Conservation (phyloP, 2,113 vertebrate species). For the Syngnathus floridae region DNA sequence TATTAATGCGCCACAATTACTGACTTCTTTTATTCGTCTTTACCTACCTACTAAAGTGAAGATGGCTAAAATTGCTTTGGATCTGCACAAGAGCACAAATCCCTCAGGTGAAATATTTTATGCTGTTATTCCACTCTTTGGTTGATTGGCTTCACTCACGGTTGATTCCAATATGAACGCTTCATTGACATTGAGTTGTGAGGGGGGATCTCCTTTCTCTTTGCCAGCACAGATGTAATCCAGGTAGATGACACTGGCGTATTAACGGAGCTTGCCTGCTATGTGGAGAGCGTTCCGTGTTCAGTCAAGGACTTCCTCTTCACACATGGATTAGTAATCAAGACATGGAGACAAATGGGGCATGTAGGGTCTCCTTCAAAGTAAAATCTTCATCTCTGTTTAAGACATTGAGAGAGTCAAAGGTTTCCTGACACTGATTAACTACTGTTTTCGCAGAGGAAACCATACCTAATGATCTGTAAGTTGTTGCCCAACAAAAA, state of each 20-base stretch:
- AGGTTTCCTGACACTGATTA: slow-evolving; percentile 59
- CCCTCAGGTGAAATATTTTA: slow-evolving; percentile 28
- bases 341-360: slow-evolving; percentile 50
- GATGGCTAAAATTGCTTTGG: slow-evolving; percentile 22
- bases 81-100: slow-evolving; percentile 17
- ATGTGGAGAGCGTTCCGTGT: slow-evolving; percentile 35
- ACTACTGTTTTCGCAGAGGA: slow-evolving; percentile 61
- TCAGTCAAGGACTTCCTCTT: slow-evolving; percentile 44
- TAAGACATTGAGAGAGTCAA: slow-evolving; percentile 55
- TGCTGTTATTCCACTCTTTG: neutral
- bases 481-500: slow-evolving; percentile 44
- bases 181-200: slow-evolving; percentile 17
- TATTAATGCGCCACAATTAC: slow-evolving; percentile 47
- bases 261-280: slow-evolving; percentile 21
- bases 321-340: slow-evolving; percentile 65
- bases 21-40: slow-evolving; percentile 42
- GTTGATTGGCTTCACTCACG: slow-evolving; percentile 11
- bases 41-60: slow-evolving; percentile 48
- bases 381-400: slow-evolving; percentile 56
- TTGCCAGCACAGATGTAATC: slow-evolving; percentile 20
- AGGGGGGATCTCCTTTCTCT: slow-evolving; percentile 10
- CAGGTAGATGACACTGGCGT: slow-evolving; percentile 26
- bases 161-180: slow-evolving; percentile 30
- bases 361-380: slow-evolving; percentile 55
- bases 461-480: slow-evolving; percentile 57